Evolutionary conservation across 23 tunicate species (phyloP), one percentile per base, ranked within the genome.

Genomic region (Clavelina lepadiformis): DNA sequence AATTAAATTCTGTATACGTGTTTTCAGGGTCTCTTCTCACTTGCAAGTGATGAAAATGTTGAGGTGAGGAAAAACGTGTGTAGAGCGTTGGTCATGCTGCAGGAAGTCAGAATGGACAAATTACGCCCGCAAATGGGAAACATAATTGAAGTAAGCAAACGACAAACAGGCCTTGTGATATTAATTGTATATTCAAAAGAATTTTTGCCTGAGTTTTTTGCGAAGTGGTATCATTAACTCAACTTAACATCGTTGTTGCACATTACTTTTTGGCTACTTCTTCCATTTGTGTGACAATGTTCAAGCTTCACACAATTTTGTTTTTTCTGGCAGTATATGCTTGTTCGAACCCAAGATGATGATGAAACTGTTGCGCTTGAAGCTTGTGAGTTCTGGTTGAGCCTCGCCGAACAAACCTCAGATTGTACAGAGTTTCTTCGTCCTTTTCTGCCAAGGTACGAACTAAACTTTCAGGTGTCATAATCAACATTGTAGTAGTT

Each of bases 371-470:
- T 91, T 3, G 98, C 86, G 5, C 50, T 91, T 41, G 98, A 91
- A 63, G 98, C 98, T 1, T 91, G 98, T 64, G 98, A 91, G 56
- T 91, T 91, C 65, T 91, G 98, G 98, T 38, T 91, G 47, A 76
- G 91, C 11, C 75, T 91, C 2, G 98, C 98, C 11, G 98, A 91
- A 56, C 98, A 91, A 65, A 76, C 72, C 31, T 35, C 47, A 6
- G 91, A 68, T 26, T 82, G 91, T 51, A 76, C 46, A 56, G 85
- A 82, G 51, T 65, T 80, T 49, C 56, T 88, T 1, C 71, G 65
- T 0, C 77, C 78, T 6, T 80, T 75, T 68, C 66, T 88, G 32
- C 82, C 82, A 1, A 85, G 78, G 87, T 80, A 28, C 49, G 13
- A 15, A 20, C 49, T 8, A 8, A 41, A 15, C 13, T 41, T 15